Percentiles rank a stretch among this genome's conserved stretches.
Conservation (phyloP, 2,888 invertebrate genomes). For the Graphium colonna region DNA sequence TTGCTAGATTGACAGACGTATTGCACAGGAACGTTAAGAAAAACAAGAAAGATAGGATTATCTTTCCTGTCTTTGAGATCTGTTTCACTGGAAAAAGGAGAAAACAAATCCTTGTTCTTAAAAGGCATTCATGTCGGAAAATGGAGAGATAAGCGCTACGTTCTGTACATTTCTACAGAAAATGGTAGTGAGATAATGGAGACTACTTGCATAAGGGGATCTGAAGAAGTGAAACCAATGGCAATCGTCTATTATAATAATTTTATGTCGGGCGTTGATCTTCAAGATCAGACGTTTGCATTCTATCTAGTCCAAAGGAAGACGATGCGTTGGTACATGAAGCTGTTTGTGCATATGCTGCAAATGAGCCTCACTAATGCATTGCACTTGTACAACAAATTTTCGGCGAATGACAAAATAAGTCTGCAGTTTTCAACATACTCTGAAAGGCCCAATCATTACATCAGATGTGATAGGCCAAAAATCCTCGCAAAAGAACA, state of each 20-base stretch:
- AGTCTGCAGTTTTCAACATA: no score
- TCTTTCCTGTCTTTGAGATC: slow-evolving; percentile 32
- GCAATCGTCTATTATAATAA: slow-evolving; percentile 30
- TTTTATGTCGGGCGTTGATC: no score
- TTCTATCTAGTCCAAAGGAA: slow-evolving; percentile 32
- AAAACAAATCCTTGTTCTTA: slow-evolving; percentile 26
- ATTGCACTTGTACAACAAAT: no score
- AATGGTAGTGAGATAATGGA: slow-evolving; percentile 24
- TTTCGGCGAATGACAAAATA: no score
- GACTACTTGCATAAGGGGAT: slow-evolving; percentile 24
- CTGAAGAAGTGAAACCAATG: slow-evolving; percentile 25
- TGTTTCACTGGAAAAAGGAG: slow-evolving; percentile 24
- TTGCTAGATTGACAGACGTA: slow-evolving; percentile 40
- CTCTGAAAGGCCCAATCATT: no score
- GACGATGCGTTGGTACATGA: slow-evolving; percentile 28
- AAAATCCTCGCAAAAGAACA: no score
- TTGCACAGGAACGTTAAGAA: slow-evolving; percentile 46
- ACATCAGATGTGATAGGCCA: no score
- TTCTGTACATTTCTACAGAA: slow-evolving; percentile 31
- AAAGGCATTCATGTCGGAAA: slow-evolving; percentile 34
- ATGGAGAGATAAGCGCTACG: slow-evolving; percentile 29
- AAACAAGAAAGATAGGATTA: slow-evolving; percentile 35
- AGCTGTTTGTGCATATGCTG: no score
- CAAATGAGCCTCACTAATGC: no score
- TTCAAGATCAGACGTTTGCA: slow-evolving; percentile 31